A percentile compares a stretch with the other conserved stretches of the same genome.
Conservation (phyloP, 2,888 invertebrate species). For the Sinopyrophorus schimmeli region DNA sequence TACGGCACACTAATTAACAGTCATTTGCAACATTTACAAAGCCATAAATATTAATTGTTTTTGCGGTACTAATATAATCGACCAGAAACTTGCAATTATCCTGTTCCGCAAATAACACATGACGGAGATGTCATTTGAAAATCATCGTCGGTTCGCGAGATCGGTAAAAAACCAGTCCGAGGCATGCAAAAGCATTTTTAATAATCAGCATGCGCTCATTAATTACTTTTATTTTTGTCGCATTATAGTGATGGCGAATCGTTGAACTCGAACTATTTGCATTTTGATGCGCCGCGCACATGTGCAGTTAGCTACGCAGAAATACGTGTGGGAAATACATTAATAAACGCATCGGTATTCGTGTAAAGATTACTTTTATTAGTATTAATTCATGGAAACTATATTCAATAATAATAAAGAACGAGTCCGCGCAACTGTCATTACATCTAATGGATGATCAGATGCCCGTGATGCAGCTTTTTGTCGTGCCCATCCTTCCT, state of each 20-base stretch:
- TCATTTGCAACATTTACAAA: constrained; percentile 26
- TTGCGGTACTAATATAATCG: constrained; percentile 13
- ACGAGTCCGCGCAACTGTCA: constrained; percentile 26
- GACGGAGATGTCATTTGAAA: constrained; percentile 21
- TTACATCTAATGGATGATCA: constrained; percentile 27
- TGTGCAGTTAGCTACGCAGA: constrained; percentile 29
- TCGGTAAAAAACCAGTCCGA: constrained; percentile 27
- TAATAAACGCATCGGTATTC: constrained; percentile 28
- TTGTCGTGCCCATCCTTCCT: constrained; percentile 9
- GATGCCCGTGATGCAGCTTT: constrained; percentile 21
- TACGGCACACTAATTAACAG: constrained; percentile 24
- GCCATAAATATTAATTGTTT: constrained; percentile 28
- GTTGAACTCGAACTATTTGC: constrained; percentile 30
- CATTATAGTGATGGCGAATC: constrained; percentile 14
- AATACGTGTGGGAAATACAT: constrained; percentile 31
- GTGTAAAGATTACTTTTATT: constrained; percentile 31
- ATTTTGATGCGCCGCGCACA: constrained; percentile 23
- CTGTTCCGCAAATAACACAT: constrained; percentile 6
- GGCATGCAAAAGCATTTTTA: constrained; percentile 28
- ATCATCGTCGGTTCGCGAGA: constrained; percentile 11
- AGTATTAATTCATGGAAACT: constrained; percentile 33
- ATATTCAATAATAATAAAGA: constrained; percentile 33
- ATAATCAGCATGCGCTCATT: constrained; percentile 29
- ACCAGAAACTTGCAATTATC: constrained; percentile 20
- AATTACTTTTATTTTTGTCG: constrained; percentile 29